phyloP scores from a whole-genome alignment of 2,888 invertebrate genomes.

The Latrodectus elegans region DNA sequence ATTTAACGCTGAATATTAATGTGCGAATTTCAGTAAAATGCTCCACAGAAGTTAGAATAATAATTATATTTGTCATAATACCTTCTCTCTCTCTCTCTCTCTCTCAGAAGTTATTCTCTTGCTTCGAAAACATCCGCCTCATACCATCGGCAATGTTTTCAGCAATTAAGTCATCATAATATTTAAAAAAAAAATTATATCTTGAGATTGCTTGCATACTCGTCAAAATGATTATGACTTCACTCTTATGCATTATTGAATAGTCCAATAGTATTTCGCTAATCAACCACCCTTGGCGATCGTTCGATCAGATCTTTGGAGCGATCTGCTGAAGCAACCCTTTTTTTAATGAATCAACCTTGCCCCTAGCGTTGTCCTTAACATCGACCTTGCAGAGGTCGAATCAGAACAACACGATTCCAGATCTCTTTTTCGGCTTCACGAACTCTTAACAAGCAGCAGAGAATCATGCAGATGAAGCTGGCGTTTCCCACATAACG shows the following conservation, averaged over 20 bases:
- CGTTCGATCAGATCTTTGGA: neutral
- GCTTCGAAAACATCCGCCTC: no score
- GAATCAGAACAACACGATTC: constrained; percentile 17
- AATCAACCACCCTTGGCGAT: neutral
- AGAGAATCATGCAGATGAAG: constrained; percentile 2
- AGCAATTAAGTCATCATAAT: no score
- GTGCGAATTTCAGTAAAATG: no score
- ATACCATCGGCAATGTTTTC: no score
- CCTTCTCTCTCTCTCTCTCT: no score
- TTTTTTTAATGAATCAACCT: constrained; percentile 41
- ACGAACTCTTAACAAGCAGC: neutral
- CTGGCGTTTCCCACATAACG: neutral
- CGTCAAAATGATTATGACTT: no score
- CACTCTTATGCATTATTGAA: neutral
- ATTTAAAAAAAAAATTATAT: no score
- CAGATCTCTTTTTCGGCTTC: neutral
- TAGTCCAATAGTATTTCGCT: neutral
- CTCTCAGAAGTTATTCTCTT: no score
- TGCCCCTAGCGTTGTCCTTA: constrained; percentile 58
- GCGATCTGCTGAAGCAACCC: neutral
- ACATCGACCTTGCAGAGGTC: constrained; percentile 63
- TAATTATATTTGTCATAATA: no score
- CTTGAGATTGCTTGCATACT: no score
- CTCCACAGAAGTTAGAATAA: no score
- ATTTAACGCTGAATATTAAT: no score